A percentile compares a stretch with the other conserved stretches of the same genome.
Conservation (phyloP, 2,888 invertebrate species). For the Octonoba sinensis region DNA sequence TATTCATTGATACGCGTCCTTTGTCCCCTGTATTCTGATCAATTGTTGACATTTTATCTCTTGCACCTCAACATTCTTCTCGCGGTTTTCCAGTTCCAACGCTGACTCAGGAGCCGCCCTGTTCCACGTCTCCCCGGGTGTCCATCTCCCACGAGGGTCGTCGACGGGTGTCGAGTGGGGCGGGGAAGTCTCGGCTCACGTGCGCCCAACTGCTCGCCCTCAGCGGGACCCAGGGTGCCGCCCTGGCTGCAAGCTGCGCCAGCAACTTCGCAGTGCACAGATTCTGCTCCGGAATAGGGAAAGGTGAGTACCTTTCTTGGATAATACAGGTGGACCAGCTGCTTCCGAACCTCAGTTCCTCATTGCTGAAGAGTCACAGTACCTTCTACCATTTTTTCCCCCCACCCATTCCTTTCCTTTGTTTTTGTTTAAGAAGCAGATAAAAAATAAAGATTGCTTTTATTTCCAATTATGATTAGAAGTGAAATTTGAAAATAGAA, state of each 20-base stretch:
- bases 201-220: constrained; percentile 93
- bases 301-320: constrained; percentile 31
- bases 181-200: constrained; percentile 76
- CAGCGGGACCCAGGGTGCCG: constrained; percentile 91
- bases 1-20: too few species aligned
- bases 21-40: too few species aligned
- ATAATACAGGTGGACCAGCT: too few species aligned
- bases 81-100: constrained; percentile 28
- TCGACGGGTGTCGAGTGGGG: constrained; percentile 66
- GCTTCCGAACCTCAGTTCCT: too few species aligned
- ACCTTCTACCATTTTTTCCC: too few species aligned
- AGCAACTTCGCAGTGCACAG: constrained; percentile 72
- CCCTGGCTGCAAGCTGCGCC: constrained; percentile 84
- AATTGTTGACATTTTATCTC: too few species aligned
- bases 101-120: constrained; percentile 52
- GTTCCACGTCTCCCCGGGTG: constrained; percentile 66
- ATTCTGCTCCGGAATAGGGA: constrained; percentile 60
- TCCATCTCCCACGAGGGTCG: constrained; percentile 63
- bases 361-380: too few species aligned
- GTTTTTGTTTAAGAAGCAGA: too few species aligned
- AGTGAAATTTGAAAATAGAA: too few species aligned
- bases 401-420: too few species aligned
- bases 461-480: too few species aligned
- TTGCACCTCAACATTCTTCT: background rate
- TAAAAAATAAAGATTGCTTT: too few species aligned